A percentile compares a stretch with the other conserved stretches of the same genome.
Conservation (phyloP, 2,797 vertebrate genomes). For the Clarias laeviceps region DNA sequence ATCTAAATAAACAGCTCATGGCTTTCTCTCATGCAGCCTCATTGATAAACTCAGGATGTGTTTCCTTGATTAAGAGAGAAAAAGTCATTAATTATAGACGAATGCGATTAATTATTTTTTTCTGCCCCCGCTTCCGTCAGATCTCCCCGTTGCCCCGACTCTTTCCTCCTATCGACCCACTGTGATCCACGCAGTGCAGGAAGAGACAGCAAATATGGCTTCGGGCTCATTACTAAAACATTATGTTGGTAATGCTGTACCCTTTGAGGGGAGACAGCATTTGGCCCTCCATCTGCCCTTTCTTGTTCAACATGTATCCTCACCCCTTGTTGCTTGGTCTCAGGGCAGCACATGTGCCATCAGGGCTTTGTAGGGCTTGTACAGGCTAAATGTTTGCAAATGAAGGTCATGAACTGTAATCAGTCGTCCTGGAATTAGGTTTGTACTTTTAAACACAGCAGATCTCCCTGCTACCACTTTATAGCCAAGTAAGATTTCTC, state of each 20-base stretch:
- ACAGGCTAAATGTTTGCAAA: slow-evolving; percentile 25
- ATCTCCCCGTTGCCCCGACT: slow-evolving; percentile 64
- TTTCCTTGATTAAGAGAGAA: slow-evolving; percentile 71
- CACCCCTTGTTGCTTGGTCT: slow-evolving; percentile 60
- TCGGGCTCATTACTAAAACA: slow-evolving; percentile 74
- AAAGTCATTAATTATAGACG: slow-evolving; percentile 79
- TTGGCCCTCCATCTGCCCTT: slow-evolving; percentile 57
- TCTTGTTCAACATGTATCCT: slow-evolving; percentile 55
- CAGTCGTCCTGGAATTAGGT: not conserved
- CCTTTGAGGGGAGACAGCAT: slow-evolving; percentile 67
- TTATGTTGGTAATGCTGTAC: slow-evolving; percentile 63
- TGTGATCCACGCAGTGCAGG: slow-evolving; percentile 57
- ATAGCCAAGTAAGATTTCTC: not conserved
- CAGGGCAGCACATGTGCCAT: slow-evolving; percentile 46
- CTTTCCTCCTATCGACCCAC: slow-evolving; percentile 49
- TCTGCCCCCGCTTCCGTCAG: slow-evolving; percentile 66
- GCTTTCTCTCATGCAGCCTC: slow-evolving; percentile 53
- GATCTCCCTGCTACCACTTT: not conserved
- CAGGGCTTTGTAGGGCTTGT: not conserved
- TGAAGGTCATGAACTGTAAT: not conserved
- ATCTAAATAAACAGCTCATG: slow-evolving; percentile 67
- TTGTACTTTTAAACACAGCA: not conserved
- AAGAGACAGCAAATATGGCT: slow-evolving; percentile 68
- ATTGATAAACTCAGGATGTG: slow-evolving; percentile 64
- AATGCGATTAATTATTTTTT: slow-evolving; percentile 74